Percentiles rank a stretch among this genome's conserved stretches.
Evolutionary conservation across 2,888 invertebrate species (phyloP).

Genomic region (Carabus problematicus): DNA sequence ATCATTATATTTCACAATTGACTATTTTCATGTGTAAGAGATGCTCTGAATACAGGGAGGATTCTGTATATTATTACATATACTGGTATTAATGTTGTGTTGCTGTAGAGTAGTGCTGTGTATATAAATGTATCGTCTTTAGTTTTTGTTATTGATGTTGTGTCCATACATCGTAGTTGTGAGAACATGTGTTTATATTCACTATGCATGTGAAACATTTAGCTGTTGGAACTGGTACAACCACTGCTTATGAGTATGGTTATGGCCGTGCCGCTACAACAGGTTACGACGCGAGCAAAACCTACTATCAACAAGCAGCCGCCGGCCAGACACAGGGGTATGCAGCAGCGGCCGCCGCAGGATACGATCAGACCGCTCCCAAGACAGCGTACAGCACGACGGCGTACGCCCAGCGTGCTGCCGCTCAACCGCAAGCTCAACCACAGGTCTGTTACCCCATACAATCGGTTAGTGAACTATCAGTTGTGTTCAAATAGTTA

Average conservation of each 20-base stretch:
- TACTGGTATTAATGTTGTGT: too few species aligned
- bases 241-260: constrained; percentile 73
- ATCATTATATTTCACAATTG: too few species aligned
- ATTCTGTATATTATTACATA: too few species aligned
- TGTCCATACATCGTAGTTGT: too few species aligned
- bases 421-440: constrained; percentile 57
- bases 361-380: constrained; percentile 65
- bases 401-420: constrained; percentile 69
- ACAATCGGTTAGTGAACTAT: too few species aligned
- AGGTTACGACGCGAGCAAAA: constrained; percentile 81
- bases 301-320: constrained; percentile 85
- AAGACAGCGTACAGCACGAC: constrained; percentile 77
- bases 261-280: constrained; percentile 69
- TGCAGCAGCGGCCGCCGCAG: constrained; percentile 70
- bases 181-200: constrained; percentile 14
- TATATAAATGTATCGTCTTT: too few species aligned
- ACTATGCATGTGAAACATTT: constrained; percentile 36
- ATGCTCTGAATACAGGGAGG: too few species aligned
- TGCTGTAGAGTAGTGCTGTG: too few species aligned
- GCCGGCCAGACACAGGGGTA: constrained; percentile 71
- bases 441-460: constrained; percentile 55
- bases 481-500: too few species aligned
- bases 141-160: too few species aligned
- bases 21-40: too few species aligned
- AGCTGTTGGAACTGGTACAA: constrained; percentile 61